Base-by-base conservation (phyloP, 2,888 invertebrate genomes). In the Pristionchus japonicus region DNA sequence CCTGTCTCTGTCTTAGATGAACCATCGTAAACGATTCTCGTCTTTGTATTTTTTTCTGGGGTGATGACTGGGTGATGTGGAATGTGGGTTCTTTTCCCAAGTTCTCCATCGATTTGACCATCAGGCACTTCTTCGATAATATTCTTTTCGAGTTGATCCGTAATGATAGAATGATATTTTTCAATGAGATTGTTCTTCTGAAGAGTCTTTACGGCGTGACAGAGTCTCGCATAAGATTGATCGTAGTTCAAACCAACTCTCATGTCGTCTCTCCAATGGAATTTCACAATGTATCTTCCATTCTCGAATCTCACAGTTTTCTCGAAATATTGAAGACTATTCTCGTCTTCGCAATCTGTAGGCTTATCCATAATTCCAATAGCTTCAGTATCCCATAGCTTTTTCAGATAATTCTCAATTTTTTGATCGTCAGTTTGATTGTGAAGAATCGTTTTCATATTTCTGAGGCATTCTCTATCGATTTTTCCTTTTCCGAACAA, bases 11-110 rank as follows among this genome's bases (percentile, higher is more conserved):
- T 74, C 20, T 40, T 74, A 0, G 74, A 37, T 23, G n/a, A 40
- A 23, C 15, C 74, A 20, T 74, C 74, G 31, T 74, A 74, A 13
- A 74, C 74, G 9, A 74, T 40, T 4, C 74, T 9, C 7, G n/a
- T 40, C 40, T 74, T 74, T 4, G 74, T 74, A 23, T 17, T 74
- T 40, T 40, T 74, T 17, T 74, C 20, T 17, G 74, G 74, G 23
- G 74, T 74, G 40, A 74, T 40, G 6, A 74, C 74, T 4, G 74
- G 74, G 20, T 74, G 74, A 40, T 74, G 74, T 23, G 74, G 74
- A 7, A 74, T 74, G n/a, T 37, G 20, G 0, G 74, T 74, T 11
- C 13, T 15, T 20, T 74, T 37, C 31, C 74, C 74, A 27, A 15
- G 2, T 20, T 74, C 74, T 15, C 74, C 74, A 74, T 74, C 74